A percentile compares a stretch with the other conserved stretches of the same genome.
Conservation (phyloP, 1,140 invertebrate species). For the Adelges cooleyi region DNA sequence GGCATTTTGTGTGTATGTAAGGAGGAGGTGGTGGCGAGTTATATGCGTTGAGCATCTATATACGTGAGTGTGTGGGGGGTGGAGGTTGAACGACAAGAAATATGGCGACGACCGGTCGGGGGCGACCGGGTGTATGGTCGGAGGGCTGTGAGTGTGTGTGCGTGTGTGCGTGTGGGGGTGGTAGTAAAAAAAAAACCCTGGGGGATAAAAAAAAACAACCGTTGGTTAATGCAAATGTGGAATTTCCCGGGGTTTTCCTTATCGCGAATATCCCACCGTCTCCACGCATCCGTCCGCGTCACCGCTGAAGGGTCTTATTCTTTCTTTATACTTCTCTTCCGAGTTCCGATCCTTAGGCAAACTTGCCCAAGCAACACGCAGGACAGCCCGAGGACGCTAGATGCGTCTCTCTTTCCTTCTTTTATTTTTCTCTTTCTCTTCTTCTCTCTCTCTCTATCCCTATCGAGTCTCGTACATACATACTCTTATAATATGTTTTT, state of each 20-base stretch:
- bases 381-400: too few species aligned
- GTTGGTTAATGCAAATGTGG: constrained; percentile 25
- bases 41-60: not conserved
- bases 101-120: too few species aligned
- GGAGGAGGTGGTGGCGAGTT: not conserved
- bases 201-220: not conserved
- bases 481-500: too few species aligned
- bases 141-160: not conserved
- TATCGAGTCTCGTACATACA: too few species aligned
- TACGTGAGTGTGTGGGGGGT: not conserved
- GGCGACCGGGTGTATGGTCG: too few species aligned
- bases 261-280: not conserved
- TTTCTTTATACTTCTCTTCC: too few species aligned
- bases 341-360: too few species aligned
- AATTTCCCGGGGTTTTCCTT: constrained; percentile 22
- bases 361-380: too few species aligned
- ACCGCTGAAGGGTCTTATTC: too few species aligned
- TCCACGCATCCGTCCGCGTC: too few species aligned
- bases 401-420: not conserved
- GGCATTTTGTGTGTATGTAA: not conserved
- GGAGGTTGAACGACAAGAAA: too few species aligned
- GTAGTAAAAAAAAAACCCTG: too few species aligned
- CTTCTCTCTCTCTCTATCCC: not conserved
- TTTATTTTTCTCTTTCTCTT: not conserved
- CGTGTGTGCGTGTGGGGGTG: not conserved